phyloP scores from a whole-genome alignment of 2,113 vertebrate genomes.

The Zapornia atra region DNA sequence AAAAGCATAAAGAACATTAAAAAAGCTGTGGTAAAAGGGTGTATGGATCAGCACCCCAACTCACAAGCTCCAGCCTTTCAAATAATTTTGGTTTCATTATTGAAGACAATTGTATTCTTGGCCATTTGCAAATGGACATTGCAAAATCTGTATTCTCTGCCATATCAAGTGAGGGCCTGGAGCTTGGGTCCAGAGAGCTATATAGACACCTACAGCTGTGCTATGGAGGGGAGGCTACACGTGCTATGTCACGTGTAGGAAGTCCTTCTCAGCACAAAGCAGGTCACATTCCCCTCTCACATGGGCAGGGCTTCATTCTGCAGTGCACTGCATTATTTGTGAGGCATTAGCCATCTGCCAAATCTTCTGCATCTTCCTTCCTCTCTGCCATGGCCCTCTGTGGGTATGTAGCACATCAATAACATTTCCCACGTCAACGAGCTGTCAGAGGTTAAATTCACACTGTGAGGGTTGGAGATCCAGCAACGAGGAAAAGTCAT shows the following conservation, averaged over 20 bases:
- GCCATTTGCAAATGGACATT: neutral
- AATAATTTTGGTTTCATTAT: neutral
- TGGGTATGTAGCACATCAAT: neutral
- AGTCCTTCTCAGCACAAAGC: neutral
- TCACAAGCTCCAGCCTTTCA: neutral
- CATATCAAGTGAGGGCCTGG: too few relatives aligned
- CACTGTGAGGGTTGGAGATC: neutral
- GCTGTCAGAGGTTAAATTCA: neutral
- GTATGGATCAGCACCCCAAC: neutral
- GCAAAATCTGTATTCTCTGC: neutral
- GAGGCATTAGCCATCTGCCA: neutral
- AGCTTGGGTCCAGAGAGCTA: neutral
- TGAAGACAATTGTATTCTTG: neutral
- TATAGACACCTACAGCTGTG: neutral
- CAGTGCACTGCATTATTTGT: neutral
- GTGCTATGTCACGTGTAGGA: accelerated
- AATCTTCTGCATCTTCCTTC: neutral
- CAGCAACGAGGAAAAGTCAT: neutral
- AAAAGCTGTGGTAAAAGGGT: neutral
- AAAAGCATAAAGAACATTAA: neutral
- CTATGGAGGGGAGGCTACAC: neutral
- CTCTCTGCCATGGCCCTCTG: neutral
- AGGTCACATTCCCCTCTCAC: neutral
- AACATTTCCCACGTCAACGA: neutral
- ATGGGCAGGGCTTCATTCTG: neutral